Conservation (phyloP, 2,113 vertebrate genomes). For the Periophthalmus modestus region DNA sequence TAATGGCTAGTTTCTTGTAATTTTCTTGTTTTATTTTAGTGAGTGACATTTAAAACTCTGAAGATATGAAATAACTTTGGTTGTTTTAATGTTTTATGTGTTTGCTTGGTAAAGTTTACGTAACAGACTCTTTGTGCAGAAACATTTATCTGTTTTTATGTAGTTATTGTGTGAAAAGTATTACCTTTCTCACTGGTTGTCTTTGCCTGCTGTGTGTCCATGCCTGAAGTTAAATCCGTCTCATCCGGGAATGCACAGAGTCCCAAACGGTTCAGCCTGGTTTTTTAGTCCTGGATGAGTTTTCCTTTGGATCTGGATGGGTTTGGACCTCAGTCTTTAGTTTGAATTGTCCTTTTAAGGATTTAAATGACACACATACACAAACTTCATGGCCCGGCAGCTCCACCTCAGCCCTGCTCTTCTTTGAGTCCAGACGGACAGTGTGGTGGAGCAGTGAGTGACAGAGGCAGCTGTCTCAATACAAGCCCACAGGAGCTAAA, state of each 20-base stretch:
- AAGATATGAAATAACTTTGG: background rate
- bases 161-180: background rate
- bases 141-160: background rate
- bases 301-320: slow-evolving; percentile 26
- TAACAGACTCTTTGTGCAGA: background rate
- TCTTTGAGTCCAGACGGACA: slow-evolving; percentile 12
- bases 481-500: slow-evolving; percentile 9
- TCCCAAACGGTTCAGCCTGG: background rate
- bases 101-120: background rate
- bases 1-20: background rate
- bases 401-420: slow-evolving; percentile 12
- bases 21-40: background rate
- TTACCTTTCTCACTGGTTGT: slow-evolving; percentile 43
- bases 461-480: slow-evolving; percentile 57
- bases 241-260: background rate
- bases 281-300: slow-evolving; percentile 4
- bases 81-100: background rate
- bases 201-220: slow-evolving; percentile 36
- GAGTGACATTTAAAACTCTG: background rate
- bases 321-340: slow-evolving; percentile 14
- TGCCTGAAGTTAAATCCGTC: slow-evolving; percentile 23
- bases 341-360: slow-evolving; percentile 3
- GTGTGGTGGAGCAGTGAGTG: slow-evolving; percentile 29
- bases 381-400: slow-evolving; percentile 22
- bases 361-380: slow-evolving; percentile 40